Percentiles rank a stretch among this genome's conserved stretches.
Evolutionary conservation across 2,888 invertebrate species (phyloP).

Genomic region (Helicoverpa assulta): DNA sequence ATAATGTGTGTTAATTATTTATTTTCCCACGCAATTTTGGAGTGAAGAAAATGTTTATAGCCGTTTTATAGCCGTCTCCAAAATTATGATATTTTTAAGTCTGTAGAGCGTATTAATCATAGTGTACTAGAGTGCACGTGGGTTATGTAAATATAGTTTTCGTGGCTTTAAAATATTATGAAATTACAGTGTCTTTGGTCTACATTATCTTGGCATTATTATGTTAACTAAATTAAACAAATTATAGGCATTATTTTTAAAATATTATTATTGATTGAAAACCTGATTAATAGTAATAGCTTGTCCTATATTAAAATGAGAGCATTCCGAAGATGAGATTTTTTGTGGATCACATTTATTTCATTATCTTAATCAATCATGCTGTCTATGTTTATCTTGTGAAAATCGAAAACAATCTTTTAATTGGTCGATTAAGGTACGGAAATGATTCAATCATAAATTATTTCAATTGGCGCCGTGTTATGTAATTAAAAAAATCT

Average conservation of each 20-base stretch:
- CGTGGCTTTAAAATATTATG: neutral
- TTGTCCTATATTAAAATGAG: no score
- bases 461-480: slow-evolving; percentile 26
- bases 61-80: slow-evolving; percentile 5
- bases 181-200: neutral
- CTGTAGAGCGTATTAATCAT: slow-evolving; percentile 18
- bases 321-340: no score
- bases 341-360: no score
- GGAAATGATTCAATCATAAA: slow-evolving; percentile 14
- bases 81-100: slow-evolving; percentile 10
- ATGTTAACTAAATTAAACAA: no score
- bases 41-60: slow-evolving; percentile 17
- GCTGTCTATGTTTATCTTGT: no score
- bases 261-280: no score
- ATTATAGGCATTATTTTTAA: no score
- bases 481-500: slow-evolving; percentile 31
- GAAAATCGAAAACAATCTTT: no score
- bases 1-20: slow-evolving; percentile 31
- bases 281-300: no score
- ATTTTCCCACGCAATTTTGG: slow-evolving; percentile 32
- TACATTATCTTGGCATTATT: neutral
- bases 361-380: no score
- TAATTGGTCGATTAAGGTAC: neutral
- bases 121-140: neutral
- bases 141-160: slow-evolving; percentile 1